Evolutionary conservation across 92 coral and sea anemone genomes (phyloP), one percentile per base, ranked within the genome.

Genomic region (Zoanthus sansibaricus): DNA sequence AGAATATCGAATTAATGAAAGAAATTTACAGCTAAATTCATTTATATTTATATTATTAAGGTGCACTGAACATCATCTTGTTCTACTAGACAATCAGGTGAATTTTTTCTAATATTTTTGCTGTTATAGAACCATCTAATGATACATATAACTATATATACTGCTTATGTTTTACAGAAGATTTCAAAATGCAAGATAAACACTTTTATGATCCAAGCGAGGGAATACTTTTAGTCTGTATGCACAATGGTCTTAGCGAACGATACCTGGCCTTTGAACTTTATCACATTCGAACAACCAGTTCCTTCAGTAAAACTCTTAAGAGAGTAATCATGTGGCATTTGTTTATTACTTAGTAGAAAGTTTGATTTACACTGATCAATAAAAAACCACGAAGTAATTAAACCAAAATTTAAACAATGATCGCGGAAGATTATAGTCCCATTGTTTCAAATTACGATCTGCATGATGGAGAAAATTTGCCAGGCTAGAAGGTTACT

Each of bases 201-300:
- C 59, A 80, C 47, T 64, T 16, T 2, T 46, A 12, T 48, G 66
- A 25, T 66, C 9, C 13, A 52, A 67, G 45, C 44, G 16, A 46
- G 75, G 33, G 67, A 64, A n/a, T 66, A 54, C 45, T 66, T 80
- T 67, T 47, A 51, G 16, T 80, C 51, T 15, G 42, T 15, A 47
- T 12, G 56, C 14, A 33, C 42, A 37, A 37, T 37, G 42, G 55
- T 64, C 32, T 62, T 58, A 14, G 71, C 9, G 20, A 33, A 64
- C 67, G 74, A 80, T 61, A 30, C 61, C 75, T 45, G 85, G 85
- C 85, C 85, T 80, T 80, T 80, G 85, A 80, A 80, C 85, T 76
- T 76, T 51, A 25, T 69, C 46, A 69, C 16, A 12, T 69, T 25
- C 16, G 31, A 69, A 31, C 45, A 69, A 69, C 17, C 74, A 42